Conservation (phyloP, 2,888 invertebrate genomes). For the Papilio elwesi region DNA sequence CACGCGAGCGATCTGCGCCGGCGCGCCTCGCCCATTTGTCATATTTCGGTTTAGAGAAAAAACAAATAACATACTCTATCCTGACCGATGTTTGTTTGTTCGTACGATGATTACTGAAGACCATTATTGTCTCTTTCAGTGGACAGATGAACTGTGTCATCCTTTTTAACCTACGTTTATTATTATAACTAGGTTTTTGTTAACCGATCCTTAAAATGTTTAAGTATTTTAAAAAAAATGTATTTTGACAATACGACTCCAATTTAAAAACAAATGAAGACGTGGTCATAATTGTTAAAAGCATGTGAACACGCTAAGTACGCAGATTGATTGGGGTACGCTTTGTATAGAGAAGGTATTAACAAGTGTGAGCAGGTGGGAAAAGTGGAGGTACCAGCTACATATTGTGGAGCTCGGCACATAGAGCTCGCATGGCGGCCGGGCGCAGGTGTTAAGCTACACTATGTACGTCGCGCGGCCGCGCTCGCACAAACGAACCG, state of each 20-base stretch:
- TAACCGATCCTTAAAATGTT: conserved; percentile 28
- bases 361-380: conserved; percentile 64
- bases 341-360: conserved; percentile 59
- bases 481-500: conserved; percentile 76
- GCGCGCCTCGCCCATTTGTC: conserved; percentile 79
- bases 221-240: conserved; percentile 1
- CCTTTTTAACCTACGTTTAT: conserved; percentile 53
- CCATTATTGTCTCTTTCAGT: conserved; percentile 72
- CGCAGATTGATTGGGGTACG: conserved; percentile 37
- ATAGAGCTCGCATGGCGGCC: conserved; percentile 70
- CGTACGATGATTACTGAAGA: conserved; percentile 77
- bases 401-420: conserved; percentile 61
- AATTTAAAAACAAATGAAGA: conserved; percentile 17
- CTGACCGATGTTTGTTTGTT: conserved; percentile 80
- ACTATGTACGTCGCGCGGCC: conserved; percentile 56
- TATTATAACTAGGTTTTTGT: conserved; percentile 48
- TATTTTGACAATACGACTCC: conserved; percentile 4
- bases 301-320: conserved; percentile 27
- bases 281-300: neutral
- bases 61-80: conserved; percentile 80
- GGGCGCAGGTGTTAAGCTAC: conserved; percentile 76
- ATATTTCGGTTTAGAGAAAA: conserved; percentile 80
- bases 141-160: conserved; percentile 73
- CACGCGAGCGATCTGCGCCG: conserved; percentile 77
- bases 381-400: conserved; percentile 56